Percentiles rank a stretch among this genome's conserved stretches.
phyloP scores from a whole-genome alignment of 64 coral and sea anemone genomes.

The Cladopsammia gracilis region DNA sequence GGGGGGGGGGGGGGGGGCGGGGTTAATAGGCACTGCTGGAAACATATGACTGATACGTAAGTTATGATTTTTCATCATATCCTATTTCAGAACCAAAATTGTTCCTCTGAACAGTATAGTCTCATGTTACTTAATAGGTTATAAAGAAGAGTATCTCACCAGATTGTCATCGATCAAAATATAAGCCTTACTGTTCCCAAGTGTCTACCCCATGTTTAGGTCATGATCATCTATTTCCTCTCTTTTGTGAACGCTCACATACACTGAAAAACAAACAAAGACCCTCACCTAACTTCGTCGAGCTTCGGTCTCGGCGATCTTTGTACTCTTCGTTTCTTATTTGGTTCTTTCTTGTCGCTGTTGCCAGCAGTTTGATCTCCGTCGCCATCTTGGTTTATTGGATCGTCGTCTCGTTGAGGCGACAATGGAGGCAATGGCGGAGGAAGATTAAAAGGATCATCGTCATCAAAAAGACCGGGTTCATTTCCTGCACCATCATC shows the following conservation, averaged over 20 bases:
- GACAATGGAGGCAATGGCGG: constrained; percentile 71
- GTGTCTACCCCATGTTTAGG: no score
- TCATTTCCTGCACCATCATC: constrained; percentile 31
- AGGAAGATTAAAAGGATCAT: constrained; percentile 84
- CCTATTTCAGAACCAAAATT: no score
- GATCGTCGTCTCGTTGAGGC: constrained; percentile 27
- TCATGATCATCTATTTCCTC: neutral
- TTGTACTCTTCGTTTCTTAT: constrained; percentile 59
- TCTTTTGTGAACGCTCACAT: no score
- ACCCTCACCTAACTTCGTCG: constrained; percentile 75
- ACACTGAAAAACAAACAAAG: neutral
- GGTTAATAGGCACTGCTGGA: no score
- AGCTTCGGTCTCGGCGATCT: constrained; percentile 80
- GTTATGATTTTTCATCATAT: no score
- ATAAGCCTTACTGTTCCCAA: no score
- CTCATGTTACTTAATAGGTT: no score
- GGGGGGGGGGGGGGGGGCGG: no score
- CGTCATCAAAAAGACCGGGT: constrained; percentile 65
- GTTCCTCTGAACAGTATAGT: no score
- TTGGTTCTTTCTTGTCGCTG: constrained; percentile 48
- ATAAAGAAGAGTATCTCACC: no score
- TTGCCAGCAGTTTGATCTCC: constrained; percentile 6
- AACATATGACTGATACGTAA: no score
- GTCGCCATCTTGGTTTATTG: constrained; percentile 6
- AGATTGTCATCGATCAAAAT: no score